Base-by-base conservation (phyloP, 2,113 vertebrate genomes). In the Ariopsis seemanni region DNA sequence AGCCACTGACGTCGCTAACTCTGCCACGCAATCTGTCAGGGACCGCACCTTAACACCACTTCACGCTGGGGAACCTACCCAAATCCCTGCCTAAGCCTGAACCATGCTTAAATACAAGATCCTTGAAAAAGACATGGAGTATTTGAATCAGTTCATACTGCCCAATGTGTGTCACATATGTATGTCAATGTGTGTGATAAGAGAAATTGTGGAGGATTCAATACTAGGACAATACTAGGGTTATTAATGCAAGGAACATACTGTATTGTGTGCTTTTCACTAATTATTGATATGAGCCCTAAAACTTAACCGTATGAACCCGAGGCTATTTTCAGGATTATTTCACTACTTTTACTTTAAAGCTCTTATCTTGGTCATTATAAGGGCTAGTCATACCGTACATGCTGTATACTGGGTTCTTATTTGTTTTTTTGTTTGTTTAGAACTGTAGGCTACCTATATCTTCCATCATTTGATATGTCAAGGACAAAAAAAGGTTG, bases 1-100 rank as follows among this genome's bases (percentile, higher is more conserved):
- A 85, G 85, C 85, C 88, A 80, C 87, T 86, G 89, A 88, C 85
- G 88, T 69, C 53, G 78, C 88, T 63, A 82, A 87, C 88, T 92
- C 88, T 86, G 89, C 90, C 91, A 50, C 82, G 86, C 90, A 85
- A 92, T 92, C 88, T 90, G 88, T 86, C 89, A 53, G 86, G 91
- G 89, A 34, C 91, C 81, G 85, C 88, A 90, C 81, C 89, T 91
- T 85, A 79, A 85, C 87, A 82, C 83, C 87, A 48, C 72, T 3
- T 50, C 81, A 67, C 71, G 9, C 81, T 62, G 27, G 86, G 74
- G 82, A 65, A 57, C 86, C 71, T 12, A 25, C 86, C 83, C 81
- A 65, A 83, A 77, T 84, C 71, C 85, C 72, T 53, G 77, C 75
- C 42, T 82, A 60, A 80, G 65, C 75, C 14, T 55, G 67, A n/a